These are phyloP conservation scores for Chaetoderma sp. DNA, from an alignment of 2,888 invertebrate species.

Conservation along the genomic window DNA sequence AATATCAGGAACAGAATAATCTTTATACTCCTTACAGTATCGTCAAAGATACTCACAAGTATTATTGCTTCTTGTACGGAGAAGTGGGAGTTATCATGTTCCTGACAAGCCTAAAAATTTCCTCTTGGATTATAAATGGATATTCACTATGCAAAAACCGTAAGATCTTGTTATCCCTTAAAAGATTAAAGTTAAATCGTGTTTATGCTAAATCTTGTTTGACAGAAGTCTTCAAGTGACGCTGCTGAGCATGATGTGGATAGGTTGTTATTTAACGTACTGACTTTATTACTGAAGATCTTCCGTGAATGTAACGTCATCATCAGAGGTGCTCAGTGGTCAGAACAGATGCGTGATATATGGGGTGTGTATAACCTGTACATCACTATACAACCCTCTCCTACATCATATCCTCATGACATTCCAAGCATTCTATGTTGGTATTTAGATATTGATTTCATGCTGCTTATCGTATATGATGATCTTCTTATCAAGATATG, in stretches of 20 bases:
- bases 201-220: not conserved
- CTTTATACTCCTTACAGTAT: no score
- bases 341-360: slow-evolving; percentile 48
- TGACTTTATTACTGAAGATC: slow-evolving; percentile 63
- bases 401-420: no score
- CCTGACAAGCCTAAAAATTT: no score
- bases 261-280: slow-evolving; percentile 59
- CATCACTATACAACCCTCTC: no score
- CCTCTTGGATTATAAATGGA: not conserved
- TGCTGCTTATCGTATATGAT: no score
- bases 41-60: no score
- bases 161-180: not conserved
- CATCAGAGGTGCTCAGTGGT: slow-evolving; percentile 48
- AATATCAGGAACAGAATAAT: no score
- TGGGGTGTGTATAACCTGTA: slow-evolving; percentile 59
- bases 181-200: not conserved
- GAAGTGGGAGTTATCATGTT: no score
- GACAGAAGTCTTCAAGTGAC: slow-evolving; percentile 29
- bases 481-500: no score
- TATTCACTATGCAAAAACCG: not conserved
- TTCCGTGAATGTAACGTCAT: slow-evolving; percentile 53
- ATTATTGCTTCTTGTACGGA: no score
- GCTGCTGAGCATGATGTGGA: slow-evolving; percentile 52
- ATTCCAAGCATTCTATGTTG: no score
- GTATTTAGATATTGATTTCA: no score